Conservation (phyloP, 2,888 invertebrate species). For the Machimus rusticus region DNA sequence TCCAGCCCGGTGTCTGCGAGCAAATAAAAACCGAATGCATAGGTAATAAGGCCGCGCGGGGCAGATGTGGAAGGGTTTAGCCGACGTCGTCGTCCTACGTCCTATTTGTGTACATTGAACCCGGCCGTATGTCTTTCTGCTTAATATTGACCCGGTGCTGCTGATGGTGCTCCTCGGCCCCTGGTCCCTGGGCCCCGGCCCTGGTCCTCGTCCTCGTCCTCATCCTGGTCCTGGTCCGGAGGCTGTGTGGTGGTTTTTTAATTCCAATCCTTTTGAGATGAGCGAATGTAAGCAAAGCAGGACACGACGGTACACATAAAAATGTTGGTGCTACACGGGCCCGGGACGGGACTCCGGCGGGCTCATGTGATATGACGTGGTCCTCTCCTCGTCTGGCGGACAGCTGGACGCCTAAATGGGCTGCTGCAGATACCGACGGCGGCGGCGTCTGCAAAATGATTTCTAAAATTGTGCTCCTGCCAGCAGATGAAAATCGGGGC, state of each 20-base stretch:
- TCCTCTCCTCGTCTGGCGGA: conserved; percentile 8
- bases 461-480: conserved; percentile 23
- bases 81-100: neutral
- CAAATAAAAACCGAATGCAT: conserved; percentile 45
- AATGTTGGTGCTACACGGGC: conserved; percentile 36
- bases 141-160: conserved; percentile 13
- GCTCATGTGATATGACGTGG: conserved; percentile 26
- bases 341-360: neutral
- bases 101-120: conserved; percentile 27
- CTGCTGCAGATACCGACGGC: neutral
- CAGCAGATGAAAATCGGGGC: conserved; percentile 5
- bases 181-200: neutral
- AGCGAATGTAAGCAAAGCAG: conserved; percentile 41
- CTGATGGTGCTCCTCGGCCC: neutral
- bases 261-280: conserved; percentile 43
- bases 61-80: conserved; percentile 36
- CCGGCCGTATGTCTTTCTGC: neutral
- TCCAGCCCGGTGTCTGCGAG: conserved; percentile 25
- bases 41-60: conserved; percentile 42
- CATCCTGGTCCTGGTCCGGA: neutral
- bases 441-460: conserved; percentile 20
- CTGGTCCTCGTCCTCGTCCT: neutral
- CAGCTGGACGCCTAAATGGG: conserved; percentile 13
- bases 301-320: conserved; percentile 38
- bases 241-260: conserved; percentile 37